Evolutionary conservation across 2,113 vertebrate genomes (phyloP).

Genomic region (Phaetusa simplex): DNA sequence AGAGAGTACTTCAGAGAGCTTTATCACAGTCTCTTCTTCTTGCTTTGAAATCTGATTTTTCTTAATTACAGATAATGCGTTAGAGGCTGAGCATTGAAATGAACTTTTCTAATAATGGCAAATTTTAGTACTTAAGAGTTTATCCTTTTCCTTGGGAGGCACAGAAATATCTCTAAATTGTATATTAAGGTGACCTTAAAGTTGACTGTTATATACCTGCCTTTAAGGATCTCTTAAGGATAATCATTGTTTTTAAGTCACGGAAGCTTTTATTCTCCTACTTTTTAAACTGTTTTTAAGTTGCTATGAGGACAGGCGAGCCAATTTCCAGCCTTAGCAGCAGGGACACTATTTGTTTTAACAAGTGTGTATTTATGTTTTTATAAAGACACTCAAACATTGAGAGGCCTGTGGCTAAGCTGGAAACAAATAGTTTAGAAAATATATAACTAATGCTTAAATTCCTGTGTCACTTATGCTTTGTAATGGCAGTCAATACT

Average conservation of each 20-base stretch:
- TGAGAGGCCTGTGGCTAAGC: background rate
- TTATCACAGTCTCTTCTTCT: slow-evolving; percentile 59
- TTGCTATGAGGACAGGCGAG: slow-evolving; percentile 23
- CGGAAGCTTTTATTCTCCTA: slow-evolving; percentile 19
- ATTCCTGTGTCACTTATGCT: background rate
- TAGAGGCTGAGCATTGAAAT: background rate
- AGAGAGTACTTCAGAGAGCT: slow-evolving; percentile 59
- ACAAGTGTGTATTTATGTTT: slow-evolving; percentile 39
- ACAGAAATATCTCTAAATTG: slow-evolving; percentile 22
- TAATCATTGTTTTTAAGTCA: slow-evolving; percentile 29
- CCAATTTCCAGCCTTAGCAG: slow-evolving; percentile 34
- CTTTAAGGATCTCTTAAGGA: slow-evolving; percentile 57
- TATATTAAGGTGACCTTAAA: slow-evolving; percentile 37
- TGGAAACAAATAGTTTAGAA: background rate
- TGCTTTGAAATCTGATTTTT: slow-evolving; percentile 70
- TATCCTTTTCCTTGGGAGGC: background rate
- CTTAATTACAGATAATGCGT: slow-evolving; percentile 37
- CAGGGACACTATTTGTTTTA: slow-evolving; percentile 55
- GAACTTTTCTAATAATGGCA: background rate
- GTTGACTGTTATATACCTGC: slow-evolving; percentile 23
- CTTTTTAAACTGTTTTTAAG: slow-evolving; percentile 50
- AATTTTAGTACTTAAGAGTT: slow-evolving; percentile 4
- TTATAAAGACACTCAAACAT: slow-evolving; percentile 10
- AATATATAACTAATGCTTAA: background rate
- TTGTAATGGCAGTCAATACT: background rate